phyloP scores from a whole-genome alignment of 2,113 vertebrate species.

The Elephantulus edwardii region DNA sequence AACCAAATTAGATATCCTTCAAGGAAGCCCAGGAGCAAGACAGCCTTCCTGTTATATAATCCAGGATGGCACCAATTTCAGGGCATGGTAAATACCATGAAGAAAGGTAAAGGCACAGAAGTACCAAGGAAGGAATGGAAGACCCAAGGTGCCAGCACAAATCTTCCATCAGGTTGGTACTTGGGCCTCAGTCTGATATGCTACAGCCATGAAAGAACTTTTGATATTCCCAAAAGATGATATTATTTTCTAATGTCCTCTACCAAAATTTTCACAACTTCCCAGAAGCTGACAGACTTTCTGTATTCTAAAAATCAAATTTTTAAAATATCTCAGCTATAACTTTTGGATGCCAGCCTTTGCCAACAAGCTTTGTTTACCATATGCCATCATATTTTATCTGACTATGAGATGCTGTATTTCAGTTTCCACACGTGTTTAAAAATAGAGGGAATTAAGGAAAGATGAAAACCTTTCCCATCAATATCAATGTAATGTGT shows the following conservation, averaged over 20 bases:
- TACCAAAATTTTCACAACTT: not conserved
- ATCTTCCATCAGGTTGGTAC: too few species aligned
- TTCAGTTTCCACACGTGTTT: not conserved
- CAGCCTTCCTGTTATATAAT: not conserved
- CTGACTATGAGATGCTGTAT: not conserved
- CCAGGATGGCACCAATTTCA: not conserved
- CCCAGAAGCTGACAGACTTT: not conserved
- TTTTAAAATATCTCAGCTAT: slow-evolving; percentile 28
- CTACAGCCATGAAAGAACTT: not conserved
- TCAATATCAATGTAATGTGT: not conserved
- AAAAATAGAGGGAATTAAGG: not conserved
- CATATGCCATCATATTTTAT: not conserved
- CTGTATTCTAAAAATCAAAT: slow-evolving; percentile 17
- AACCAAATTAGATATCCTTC: not conserved
- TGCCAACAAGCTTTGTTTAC: not conserved
- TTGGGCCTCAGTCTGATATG: too few species aligned
- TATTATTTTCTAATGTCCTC: not conserved
- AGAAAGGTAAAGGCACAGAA: too few species aligned
- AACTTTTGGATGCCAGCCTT: not conserved
- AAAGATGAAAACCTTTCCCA: not conserved
- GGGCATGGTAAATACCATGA: too few species aligned
- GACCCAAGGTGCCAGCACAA: not conserved
- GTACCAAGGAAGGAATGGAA: not conserved
- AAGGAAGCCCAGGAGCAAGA: not conserved
- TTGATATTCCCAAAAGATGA: not conserved